These are phyloP conservation scores for Chitala chitala DNA, from an alignment of 2,113 vertebrate species.

Conservation along the genomic window DNA sequence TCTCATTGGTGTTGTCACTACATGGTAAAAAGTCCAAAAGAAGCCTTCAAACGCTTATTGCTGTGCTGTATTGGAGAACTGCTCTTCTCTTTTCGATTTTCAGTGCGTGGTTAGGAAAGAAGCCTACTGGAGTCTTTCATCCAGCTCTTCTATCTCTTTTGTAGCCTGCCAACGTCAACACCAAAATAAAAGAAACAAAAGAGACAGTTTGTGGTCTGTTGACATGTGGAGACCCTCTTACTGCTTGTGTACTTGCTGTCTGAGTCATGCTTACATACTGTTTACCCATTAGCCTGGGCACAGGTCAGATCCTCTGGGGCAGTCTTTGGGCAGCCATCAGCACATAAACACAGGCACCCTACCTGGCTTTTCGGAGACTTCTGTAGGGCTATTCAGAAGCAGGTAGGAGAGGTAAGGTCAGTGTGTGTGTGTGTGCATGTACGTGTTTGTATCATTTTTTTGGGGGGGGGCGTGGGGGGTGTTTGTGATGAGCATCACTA, in stretches of 20 bases:
- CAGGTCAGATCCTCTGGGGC: no score
- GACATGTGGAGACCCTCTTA: not conserved
- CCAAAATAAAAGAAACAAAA: not conserved
- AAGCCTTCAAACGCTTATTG: no score
- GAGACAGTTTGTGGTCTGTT: not conserved
- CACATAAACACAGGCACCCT: no score
- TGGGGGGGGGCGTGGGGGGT: not conserved
- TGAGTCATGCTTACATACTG: not conserved
- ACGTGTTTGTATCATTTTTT: not conserved
- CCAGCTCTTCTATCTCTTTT: not conserved
- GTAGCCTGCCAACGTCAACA: no score
- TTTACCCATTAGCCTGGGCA: not conserved
- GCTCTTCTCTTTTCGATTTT: no score
- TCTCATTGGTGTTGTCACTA: no score
- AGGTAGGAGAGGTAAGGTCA: not conserved
- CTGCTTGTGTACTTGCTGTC: no score
- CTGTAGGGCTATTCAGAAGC: not conserved
- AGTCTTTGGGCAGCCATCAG: no score
- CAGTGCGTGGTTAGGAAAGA: no score
- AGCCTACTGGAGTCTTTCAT: not conserved
- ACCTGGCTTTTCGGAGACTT: not conserved
- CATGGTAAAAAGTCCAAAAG: no score
- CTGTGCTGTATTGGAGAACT: no score
- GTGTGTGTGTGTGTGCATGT: not conserved
- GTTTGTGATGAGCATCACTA: conserved; percentile 37